A percentile compares a stretch with the other conserved stretches of the same genome.
Conservation (phyloP, 2,797 vertebrate species). For the Allochrocebus solatus region DNA sequence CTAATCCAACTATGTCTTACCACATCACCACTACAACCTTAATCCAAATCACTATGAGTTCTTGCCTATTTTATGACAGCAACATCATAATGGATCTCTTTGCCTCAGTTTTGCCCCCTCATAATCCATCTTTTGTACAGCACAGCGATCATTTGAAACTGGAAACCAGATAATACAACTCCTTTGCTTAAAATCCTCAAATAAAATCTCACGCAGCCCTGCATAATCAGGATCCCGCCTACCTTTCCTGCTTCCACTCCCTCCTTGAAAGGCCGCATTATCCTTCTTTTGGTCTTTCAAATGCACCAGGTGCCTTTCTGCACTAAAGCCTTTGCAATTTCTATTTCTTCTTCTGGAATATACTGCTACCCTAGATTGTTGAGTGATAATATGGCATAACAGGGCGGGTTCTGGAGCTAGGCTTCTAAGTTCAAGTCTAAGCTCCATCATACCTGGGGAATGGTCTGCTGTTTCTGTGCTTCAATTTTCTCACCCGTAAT, state of each 20-base stretch:
- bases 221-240: too few relatives aligned
- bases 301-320: not conserved
- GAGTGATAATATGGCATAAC: not conserved
- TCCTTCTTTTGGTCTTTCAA: not conserved
- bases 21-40: accelerated
- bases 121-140: not conserved
- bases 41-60: too few relatives aligned
- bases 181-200: not conserved
- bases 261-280: not conserved
- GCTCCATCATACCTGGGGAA: not conserved
- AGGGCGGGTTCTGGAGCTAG: not conserved
- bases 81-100: not conserved
- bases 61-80: not conserved
- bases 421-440: not conserved
- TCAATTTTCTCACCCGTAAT: not conserved
- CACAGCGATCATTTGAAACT: not conserved
- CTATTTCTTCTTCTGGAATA: not conserved
- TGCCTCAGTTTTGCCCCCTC: not conserved
- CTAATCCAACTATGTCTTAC: not conserved
- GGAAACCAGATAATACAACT: not conserved
- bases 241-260: not conserved
- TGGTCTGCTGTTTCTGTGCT: not conserved
- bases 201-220: not conserved
- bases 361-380: not conserved
- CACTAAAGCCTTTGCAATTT: not conserved